Evolutionary conservation across 2,797 vertebrate genomes (phyloP), one percentile per base, ranked within the genome.

Genomic region (Ctenochaetus hawaiiensis): DNA sequence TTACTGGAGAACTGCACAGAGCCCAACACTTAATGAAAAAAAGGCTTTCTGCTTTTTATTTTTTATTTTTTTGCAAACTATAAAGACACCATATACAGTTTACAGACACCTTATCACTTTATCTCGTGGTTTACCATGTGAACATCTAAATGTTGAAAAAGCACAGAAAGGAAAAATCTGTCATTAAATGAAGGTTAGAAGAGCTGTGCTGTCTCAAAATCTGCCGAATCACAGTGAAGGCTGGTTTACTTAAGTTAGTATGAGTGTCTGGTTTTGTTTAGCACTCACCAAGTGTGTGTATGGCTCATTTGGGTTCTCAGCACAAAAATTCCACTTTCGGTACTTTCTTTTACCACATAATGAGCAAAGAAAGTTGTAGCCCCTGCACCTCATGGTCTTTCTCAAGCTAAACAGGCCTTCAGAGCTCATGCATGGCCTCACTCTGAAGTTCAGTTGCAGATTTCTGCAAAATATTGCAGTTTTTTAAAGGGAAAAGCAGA

Each of bases 1-100:
- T 81, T 78, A 75, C 75, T 67, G 34, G 66, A 51, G 45, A 52
- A 72, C 8, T 64, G 56, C 52, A 64, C 13, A 30, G 23, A 51
- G n/a, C 47, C 37, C 10, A 76, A 65, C 12, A 48, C 4, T 23
- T 48, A 49, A 62, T 59, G 6, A 60, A 48, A 73, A 56, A 54
- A 60, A 39, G 5, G 5, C n/a, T 37, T 78, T 68, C 17, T 34
- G 43, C 9, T 26, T n/a, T 17, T 26, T 54, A 8, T 53, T 14
- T 51, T 26, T 14, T 17, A 1, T 53, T 26, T 37, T 26, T 30
- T 14, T 56, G 2, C 3, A 66, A 67, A 39, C 53, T 64, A 5
- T 61, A 23, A 26, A 18, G 49, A 56, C 56, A 59, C 37, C 49
- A 51, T 37, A 68, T 34, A 52, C 4, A 10, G 41, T 60, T 66